Base-by-base conservation (phyloP, 1,140 invertebrate genomes). In the Mylabris phalerata region DNA sequence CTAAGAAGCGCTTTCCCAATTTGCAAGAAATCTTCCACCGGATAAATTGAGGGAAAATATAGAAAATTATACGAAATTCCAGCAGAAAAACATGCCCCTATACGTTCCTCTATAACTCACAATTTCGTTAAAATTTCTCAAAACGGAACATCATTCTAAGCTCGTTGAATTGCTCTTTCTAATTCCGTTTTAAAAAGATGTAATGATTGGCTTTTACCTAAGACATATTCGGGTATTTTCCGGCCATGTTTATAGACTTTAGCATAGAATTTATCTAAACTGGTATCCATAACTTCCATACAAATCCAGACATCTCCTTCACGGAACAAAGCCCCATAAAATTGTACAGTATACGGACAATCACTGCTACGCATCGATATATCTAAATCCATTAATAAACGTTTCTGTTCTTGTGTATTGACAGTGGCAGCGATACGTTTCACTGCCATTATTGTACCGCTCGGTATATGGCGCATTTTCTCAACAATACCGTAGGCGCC, bases 221-320 rank as follows among this genome's bases (percentile, higher is more conserved):
- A 82, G 68, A 99, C 95, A 73, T 89, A 85, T 78, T 99, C 96
- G 62, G 93, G 91, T 71, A 99, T 92, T 43, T 83, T 82, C 66
- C 82, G 77, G 41, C 82, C 79, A 73, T 86, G 83, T 73, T 85
- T 85, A 73, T 86, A 95, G 39, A 86, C 88, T 79, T 88, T 95
- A 67, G 79, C 86, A 76, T 89, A 98, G 78, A 94, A 93, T 76
- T 98, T 98, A 70, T 99, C 97, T 61, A 98, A 80, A 73, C 94
- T 98, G 62, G 92, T 96, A 66, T 95, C 91, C 97, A 99, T 99
- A 9, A 98, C 73, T 78, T 99, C 96, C 96, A 99, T 99, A 73
- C 95, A 98, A 70, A 99, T 98, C 95, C 95, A 98, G 27, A 98
- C 95, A 77, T 98, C 94, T 10, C 91, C 92, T 76, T 95, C 92